Base-by-base conservation (phyloP, 2,113 vertebrate species). In the Lota lota region DNA sequence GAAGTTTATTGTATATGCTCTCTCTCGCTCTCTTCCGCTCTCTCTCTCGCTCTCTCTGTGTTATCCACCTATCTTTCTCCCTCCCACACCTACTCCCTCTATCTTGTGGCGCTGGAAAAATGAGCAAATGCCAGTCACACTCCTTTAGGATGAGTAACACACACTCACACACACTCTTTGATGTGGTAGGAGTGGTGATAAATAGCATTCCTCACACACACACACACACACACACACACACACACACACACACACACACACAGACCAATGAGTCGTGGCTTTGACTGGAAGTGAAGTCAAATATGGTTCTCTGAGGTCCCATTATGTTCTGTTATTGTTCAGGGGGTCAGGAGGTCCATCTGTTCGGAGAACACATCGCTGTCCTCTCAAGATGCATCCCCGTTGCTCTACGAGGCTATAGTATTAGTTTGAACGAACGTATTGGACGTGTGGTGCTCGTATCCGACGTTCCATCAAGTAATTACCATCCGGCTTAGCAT, bases 151-250 rank as follows among this genome's bases (percentile, higher is more conserved):
- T 84, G 82, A 86, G 80, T 81, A 75, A 81, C 70, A 57, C 72
- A 70, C 73, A 72, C 77, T 85, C 82, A 72, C 40, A 47, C 10
- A 47, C 40, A 81, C 67, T 73, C 74, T 76, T 88, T 88, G 83
- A 89, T 86, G 84, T 88, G 85, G 85, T 56, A 73, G 66, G 68
- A 69, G 77, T 71, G 58, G 73, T 84, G 75, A 85, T 85, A 85
- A 87, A 88, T 72, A 70, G 69, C 70, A 74, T 83, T 84, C 81
- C 72, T 73, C 74, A 69, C 80, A 73, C 72, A 54, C 40, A 47
- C 28, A 33, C 28, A 33, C 28, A 33, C 40, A 47, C 40, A 11
- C 40, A 47, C 40, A 11, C 40, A 47, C 40, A 1, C 28, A 6
- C 28, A 33, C 10, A 11, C 40, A 47, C 10, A 47, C 10, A 47